These are phyloP conservation scores for Eucriotettix oculatus DNA, from an alignment of 2,888 invertebrate species.

Conservation along the genomic window DNA sequence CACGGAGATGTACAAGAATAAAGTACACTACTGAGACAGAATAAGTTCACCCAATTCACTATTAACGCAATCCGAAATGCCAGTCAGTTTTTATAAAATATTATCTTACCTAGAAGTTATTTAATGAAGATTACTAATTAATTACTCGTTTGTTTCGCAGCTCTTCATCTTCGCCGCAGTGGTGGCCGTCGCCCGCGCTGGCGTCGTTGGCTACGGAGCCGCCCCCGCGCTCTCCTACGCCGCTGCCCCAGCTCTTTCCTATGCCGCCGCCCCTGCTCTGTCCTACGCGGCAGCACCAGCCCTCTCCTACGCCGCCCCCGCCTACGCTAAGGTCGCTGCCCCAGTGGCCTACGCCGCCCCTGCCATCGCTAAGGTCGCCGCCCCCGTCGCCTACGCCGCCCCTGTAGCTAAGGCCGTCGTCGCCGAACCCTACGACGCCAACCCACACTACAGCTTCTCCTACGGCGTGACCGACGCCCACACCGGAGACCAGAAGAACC, in stretches of 20 bases:
- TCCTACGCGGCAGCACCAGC: background rate
- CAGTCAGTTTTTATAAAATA: no score
- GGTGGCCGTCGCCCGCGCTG: background rate
- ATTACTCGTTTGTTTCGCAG: no score
- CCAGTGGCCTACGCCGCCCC: background rate
- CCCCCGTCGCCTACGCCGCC: background rate
- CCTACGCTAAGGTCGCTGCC: background rate
- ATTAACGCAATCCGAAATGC: no score
- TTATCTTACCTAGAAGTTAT: no score
- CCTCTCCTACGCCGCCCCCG: background rate
- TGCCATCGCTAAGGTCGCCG: background rate
- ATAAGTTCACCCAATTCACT: no score
- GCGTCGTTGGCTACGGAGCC: background rate
- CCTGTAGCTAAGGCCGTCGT: constrained; percentile 22
- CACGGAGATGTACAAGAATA: no score
- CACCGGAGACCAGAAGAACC: constrained; percentile 36
- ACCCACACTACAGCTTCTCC: constrained; percentile 35
- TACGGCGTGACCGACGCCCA: constrained; percentile 31
- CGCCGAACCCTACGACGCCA: constrained; percentile 31
- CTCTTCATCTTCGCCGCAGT: no score
- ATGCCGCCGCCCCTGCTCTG: background rate
- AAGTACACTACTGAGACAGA: no score
- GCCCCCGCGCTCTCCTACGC: background rate
- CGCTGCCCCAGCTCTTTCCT: background rate
- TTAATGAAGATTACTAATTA: no score